Conservation (phyloP, 2,797 vertebrate genomes). For the Euphonia xanthogaster region DNA sequence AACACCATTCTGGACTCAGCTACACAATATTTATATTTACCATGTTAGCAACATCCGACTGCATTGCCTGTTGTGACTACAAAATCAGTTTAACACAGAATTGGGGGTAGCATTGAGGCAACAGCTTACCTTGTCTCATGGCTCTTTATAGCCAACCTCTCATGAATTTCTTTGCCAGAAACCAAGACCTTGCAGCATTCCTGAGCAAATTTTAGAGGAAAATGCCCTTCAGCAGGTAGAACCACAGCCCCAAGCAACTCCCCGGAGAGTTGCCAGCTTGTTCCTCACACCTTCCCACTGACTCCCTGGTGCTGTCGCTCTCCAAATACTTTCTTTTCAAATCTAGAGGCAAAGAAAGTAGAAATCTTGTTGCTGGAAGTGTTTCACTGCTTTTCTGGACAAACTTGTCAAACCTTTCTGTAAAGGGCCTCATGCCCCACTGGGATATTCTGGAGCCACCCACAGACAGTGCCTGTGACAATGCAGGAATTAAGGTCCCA, state of each 20-base stretch:
- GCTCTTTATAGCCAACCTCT: background rate
- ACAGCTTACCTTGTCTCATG: background rate
- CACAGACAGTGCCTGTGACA: fast-evolving
- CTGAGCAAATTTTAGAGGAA: background rate
- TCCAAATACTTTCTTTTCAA: background rate
- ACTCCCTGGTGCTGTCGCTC: background rate
- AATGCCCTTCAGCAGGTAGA: background rate
- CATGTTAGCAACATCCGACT: background rate
- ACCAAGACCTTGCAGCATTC: background rate
- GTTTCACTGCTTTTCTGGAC: background rate
- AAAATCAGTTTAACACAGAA: background rate
- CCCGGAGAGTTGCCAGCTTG: background rate
- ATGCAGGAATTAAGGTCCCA: background rate
- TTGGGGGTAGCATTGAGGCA: background rate
- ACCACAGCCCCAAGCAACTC: background rate
- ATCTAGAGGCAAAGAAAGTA: background rate
- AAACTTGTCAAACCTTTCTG: background rate
- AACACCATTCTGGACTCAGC: background rate
- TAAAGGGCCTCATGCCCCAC: background rate
- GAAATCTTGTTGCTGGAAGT: background rate
- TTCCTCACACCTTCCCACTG: background rate
- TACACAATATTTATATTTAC: background rate
- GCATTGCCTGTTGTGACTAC: background rate
- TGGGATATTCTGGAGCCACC: background rate
- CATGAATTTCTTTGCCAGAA: background rate